Evolutionary conservation across 2,888 invertebrate genomes (phyloP), one percentile per base, ranked within the genome.

Genomic region (Philereme vetulata): DNA sequence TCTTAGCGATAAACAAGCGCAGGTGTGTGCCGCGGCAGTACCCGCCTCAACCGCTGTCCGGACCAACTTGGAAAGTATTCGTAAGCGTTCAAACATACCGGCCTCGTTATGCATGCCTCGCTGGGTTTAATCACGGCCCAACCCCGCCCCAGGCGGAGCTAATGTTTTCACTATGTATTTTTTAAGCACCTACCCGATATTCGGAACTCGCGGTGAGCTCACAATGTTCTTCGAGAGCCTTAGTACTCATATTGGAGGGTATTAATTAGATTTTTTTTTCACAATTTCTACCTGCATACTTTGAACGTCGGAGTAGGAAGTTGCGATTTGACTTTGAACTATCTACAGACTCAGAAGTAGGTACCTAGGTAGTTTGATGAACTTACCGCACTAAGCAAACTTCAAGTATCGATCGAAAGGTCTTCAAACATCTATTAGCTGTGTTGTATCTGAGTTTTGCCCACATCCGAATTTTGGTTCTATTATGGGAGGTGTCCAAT

Each of bases 151-250:
- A 75, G 84, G 88, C 85, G 72, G 72, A 80, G 77, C 82, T 87
- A 85, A 87, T 89, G 86, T 89, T 89, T 89, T 86, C 84, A 88
- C 89, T 87, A 86, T 89, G 87, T 90, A 88, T 90, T 90, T 91
- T 90, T 90, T 86, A 86, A 88, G 85, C 84, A 79, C 80, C 77
- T 64, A 72, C 72, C 51, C 47, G 48, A 56, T 53, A 76, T 74
- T 70, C 75, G 68, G 74, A 72, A 74, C 80, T 80, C 74, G 67
- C 65, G 68, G 69, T 72, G 67, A 61, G 68, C 69, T 72, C 72
- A 68, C 72, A 68, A 73, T 75, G 70, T 78, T 77, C 71, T 67
- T 65, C 11, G 56, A 9, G 11, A 50, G 47, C 56, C 40, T 51
- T 59, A 11, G 8, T 49, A 53, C 34, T 57, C 40, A 44, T 54